Base-by-base conservation (phyloP, 1,140 invertebrate genomes). In the Vollenhovia emeryi region DNA sequence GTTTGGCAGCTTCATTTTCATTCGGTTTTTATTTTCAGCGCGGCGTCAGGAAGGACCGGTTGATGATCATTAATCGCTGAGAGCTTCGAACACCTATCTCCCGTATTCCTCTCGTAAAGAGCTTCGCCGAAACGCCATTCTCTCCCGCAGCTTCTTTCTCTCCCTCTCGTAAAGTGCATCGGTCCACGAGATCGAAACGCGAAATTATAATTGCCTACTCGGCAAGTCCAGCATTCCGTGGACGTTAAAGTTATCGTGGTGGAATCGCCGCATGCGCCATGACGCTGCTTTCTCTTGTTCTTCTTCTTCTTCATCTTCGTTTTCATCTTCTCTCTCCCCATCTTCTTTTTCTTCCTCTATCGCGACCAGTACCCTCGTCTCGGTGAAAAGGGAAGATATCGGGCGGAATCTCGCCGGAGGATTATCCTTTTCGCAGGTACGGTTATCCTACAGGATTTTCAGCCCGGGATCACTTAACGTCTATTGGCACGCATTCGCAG, bases 191-290 rank as follows among this genome's bases (percentile, higher is more conserved):
- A 89, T 89, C 87, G 71, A 75, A 86, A 87, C 85, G 76, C 78
- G 60, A 57, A 79, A 59, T 91, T 91, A 91, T 91, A 91, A 91
- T 91, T 91, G 90, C 90, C 89, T 78, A 88, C 88, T 91, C 87
- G 84, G 48, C 80, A 74, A 89, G 80, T 79, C 64, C 85, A 48
- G 79, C 90, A 91, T 91, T 91, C 89, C 89, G 66, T 76, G 76
- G 82, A 89, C 89, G 85, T 91, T 91, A 87, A 90, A 91, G 89
- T 90, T 90, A 91, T 91, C 89, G 85, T 79, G 87, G 71, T 21
- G 64, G 90, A 87, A 91, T 91, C 90, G 85, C 84, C 85, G 89
- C 79, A 68, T 68, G 69, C 78, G 75, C 86, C 84, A 86, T 88
- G 80, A 90, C 74, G 89, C 84, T 88, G 73, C 73, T 84, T 88